These are phyloP conservation scores for Aleiodes alternator DNA, from an alignment of 2,888 invertebrate genomes.

Conservation along the genomic window DNA sequence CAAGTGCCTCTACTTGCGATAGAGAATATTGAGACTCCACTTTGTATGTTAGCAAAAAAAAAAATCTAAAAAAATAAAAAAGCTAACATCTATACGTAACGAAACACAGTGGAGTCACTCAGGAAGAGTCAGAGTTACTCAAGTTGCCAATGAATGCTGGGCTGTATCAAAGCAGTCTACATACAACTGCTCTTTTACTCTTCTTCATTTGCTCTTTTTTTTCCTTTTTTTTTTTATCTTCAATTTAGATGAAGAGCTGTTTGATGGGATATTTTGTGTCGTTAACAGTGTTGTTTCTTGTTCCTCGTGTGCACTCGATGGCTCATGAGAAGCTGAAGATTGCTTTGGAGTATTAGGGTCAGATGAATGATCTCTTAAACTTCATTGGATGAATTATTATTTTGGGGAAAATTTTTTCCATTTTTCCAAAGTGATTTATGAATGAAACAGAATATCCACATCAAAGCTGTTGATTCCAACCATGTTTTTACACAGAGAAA, in stretches of 20 bases:
- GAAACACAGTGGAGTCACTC: slow-evolving; percentile 21
- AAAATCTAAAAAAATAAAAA: too few species aligned
- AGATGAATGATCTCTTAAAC: background rate
- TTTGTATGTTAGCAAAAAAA: background rate
- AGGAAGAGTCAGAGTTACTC: background rate
- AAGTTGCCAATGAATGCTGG: slow-evolving; percentile 11
- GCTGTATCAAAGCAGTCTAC: slow-evolving; percentile 20
- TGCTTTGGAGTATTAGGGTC: slow-evolving; percentile 59
- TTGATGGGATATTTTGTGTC: slow-evolving; percentile 24
- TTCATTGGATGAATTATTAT: background rate
- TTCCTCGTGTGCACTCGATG: slow-evolving; percentile 50
- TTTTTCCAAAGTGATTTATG: too few species aligned
- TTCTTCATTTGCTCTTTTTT: too few species aligned
- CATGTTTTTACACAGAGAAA: too few species aligned
- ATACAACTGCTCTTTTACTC: slow-evolving; percentile 34
- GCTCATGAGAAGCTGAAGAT: slow-evolving; percentile 64
- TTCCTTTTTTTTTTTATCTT: too few species aligned
- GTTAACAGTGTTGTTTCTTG: slow-evolving; percentile 52
- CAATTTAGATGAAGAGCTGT: too few species aligned
- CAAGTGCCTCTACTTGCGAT: slow-evolving; percentile 4
- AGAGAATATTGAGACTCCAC: slow-evolving; percentile 6
- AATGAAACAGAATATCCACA: too few species aligned
- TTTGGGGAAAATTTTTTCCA: too few species aligned
- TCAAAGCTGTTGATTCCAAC: too few species aligned
- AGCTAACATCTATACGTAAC: slow-evolving; percentile 6